Conservation (phyloP, 2,888 invertebrate genomes). For the Drosophila nigricruria region DNA sequence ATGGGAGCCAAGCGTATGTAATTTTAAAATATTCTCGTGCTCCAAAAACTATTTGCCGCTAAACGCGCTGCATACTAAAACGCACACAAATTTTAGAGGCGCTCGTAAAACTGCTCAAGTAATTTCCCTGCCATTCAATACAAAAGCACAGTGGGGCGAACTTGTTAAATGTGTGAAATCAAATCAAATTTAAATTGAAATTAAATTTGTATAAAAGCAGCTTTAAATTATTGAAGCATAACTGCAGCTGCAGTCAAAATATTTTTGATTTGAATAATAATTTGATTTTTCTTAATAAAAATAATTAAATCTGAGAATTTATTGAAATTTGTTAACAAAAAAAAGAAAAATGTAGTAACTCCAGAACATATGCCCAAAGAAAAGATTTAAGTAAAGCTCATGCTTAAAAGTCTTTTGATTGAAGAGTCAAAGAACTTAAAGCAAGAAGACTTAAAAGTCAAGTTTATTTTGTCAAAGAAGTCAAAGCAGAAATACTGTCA, state of each 20-base stretch:
- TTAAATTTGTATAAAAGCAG: background rate
- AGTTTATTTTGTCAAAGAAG: background rate
- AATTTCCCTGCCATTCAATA: slow-evolving; percentile 48
- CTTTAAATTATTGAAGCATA: background rate
- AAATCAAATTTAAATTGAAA: background rate
- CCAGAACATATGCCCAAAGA: too few relatives aligned
- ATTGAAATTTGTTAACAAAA: background rate
- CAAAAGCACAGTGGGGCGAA: slow-evolving; percentile 47
- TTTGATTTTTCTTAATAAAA: too few relatives aligned
- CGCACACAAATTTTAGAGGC: slow-evolving; percentile 47
- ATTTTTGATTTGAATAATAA: too few relatives aligned
- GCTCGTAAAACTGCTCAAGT: slow-evolving; percentile 49
- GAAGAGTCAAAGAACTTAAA: background rate
- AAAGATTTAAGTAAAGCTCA: too few relatives aligned
- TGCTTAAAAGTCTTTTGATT: too few relatives aligned
- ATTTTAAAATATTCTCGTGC: slow-evolving; percentile 64
- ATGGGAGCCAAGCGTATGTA: slow-evolving; percentile 50
- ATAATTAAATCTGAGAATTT: background rate
- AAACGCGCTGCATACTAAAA: slow-evolving; percentile 69
- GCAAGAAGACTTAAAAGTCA: too few relatives aligned
- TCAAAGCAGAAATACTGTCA: background rate
- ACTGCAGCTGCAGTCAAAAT: too few relatives aligned
- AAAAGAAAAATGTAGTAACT: too few relatives aligned
- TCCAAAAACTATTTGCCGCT: slow-evolving; percentile 75
- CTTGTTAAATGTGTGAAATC: background rate